Evolutionary conservation across 2,797 vertebrate species (phyloP).

Genomic region (Odontamblyopus rebecca): DNA sequence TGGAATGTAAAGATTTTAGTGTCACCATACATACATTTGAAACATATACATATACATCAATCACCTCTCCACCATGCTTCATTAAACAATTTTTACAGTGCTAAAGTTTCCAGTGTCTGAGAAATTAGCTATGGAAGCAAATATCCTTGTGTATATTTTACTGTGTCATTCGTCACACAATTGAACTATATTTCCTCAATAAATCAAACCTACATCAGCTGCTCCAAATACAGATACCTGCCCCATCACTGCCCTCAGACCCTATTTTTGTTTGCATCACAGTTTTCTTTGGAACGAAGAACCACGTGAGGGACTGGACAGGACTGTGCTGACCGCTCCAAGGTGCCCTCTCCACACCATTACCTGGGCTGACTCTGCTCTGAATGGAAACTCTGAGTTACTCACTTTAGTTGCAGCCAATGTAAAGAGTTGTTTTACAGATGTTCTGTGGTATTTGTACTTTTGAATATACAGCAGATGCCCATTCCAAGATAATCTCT

Average conservation of each 20-base stretch:
- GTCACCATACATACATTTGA: too few species aligned
- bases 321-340: constrained; percentile 52
- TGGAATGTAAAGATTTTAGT: too few species aligned
- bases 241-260: not conserved
- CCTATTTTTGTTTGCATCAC: constrained; percentile 7
- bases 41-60: too few species aligned
- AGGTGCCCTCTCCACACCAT: constrained; percentile 70
- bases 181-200: constrained; percentile 5
- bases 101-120: too few species aligned
- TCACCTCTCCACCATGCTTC: too few species aligned
- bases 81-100: too few species aligned
- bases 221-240: not conserved
- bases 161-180: too few species aligned
- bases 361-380: constrained; percentile 44
- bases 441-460: not conserved
- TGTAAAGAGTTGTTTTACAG: constrained; percentile 30
- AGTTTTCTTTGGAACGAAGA: constrained; percentile 6
- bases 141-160: too few species aligned
- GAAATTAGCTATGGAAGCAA: too few species aligned
- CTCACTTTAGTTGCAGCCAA: constrained; percentile 55
- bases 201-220: not conserved
- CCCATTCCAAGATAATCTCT: not conserved
- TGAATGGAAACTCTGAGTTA: constrained; percentile 52
- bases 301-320: constrained; percentile 29
- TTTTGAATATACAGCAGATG: not conserved